phyloP scores from a whole-genome alignment of 1,140 invertebrate genomes.

The Andrena cerasifolii region DNA sequence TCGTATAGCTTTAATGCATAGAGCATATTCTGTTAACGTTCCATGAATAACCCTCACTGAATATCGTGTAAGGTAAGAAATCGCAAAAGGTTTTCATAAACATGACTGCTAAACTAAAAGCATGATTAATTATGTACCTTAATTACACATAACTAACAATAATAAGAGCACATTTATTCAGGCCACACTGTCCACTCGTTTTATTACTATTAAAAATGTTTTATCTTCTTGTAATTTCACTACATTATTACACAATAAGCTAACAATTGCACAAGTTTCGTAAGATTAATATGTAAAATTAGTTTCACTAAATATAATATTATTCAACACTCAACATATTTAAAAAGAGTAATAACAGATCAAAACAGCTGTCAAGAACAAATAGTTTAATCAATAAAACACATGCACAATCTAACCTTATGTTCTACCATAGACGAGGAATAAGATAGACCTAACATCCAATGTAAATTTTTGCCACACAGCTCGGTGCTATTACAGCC shows the following conservation, averaged over 20 bases:
- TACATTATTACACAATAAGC: neutral
- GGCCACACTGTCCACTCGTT: neutral
- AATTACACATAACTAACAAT: neutral
- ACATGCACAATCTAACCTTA: slow-evolving; percentile 54
- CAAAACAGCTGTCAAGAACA: neutral
- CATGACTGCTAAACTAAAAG: neutral
- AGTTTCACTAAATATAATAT: neutral
- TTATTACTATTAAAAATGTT: neutral
- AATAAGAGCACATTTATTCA: slow-evolving; percentile 21
- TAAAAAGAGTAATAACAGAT: neutral
- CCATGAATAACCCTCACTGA: neutral
- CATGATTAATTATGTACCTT: neutral
- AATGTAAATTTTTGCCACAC: neutral
- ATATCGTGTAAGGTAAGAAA: neutral
- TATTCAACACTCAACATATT: neutral
- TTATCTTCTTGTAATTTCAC: neutral
- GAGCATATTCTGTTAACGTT: neutral
- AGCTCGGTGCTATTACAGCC: neutral
- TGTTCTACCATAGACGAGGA: no score
- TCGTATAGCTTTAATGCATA: neutral
- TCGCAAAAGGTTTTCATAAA: neutral
- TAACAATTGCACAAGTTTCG: neutral
- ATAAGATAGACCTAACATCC: no score
- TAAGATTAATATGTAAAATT: neutral
- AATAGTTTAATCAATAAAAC: slow-evolving; percentile 41